phyloP scores from a whole-genome alignment of 2,113 vertebrate genomes.

The Cryptomyrus ogoouensis region DNA sequence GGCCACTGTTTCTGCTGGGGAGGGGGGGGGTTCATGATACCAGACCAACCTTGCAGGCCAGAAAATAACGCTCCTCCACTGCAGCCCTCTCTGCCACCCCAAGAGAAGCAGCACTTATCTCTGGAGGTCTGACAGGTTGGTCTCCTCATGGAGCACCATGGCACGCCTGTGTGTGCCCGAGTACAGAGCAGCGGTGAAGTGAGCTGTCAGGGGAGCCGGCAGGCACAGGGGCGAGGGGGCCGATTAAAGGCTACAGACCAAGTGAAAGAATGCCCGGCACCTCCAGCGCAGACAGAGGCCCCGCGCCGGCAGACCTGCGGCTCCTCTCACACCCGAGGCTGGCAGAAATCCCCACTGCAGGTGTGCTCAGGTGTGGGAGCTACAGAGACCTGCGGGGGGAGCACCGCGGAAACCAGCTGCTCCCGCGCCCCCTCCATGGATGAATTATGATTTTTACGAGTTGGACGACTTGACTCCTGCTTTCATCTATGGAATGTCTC shows the following conservation, averaged over 20 bases:
- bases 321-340: background rate
- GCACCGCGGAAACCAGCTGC: background rate
- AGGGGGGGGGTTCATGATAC: background rate
- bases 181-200: background rate
- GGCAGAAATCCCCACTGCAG: background rate
- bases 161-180: background rate
- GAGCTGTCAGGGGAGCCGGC: background rate
- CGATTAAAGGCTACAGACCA: background rate
- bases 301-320: background rate
- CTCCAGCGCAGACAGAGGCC: background rate
- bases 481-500: background rate
- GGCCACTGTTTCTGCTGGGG: background rate
- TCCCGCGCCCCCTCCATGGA: background rate
- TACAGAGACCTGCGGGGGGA: slow-evolving; percentile 5
- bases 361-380: slow-evolving; percentile 3
- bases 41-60: background rate
- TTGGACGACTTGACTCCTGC: background rate
- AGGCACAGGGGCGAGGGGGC: background rate
- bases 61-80: background rate
- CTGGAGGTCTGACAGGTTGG: background rate
- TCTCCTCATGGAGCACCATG: background rate
- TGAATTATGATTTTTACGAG: slow-evolving; percentile 13
- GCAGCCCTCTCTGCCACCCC: no score
- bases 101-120: background rate
- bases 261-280: background rate